phyloP scores from a whole-genome alignment of 1,140 invertebrate species.

The Steinernema khuongi region DNA sequence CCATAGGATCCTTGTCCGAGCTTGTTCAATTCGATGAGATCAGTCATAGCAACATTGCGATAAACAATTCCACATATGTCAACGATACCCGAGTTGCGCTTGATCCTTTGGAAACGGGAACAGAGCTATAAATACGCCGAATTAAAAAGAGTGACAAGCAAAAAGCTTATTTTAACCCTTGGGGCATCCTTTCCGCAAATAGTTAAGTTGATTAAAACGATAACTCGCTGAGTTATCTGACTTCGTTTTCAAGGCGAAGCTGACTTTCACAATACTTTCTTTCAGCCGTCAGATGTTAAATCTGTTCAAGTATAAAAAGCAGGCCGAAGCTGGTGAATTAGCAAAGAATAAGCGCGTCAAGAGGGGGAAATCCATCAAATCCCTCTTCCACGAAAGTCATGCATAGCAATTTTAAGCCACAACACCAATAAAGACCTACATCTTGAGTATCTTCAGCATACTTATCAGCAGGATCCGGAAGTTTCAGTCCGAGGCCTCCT shows the following conservation, averaged over 20 bases:
- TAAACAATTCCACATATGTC: background rate
- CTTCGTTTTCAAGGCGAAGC: too few relatives aligned
- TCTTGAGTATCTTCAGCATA: background rate
- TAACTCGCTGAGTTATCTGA: too few relatives aligned
- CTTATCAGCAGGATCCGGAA: background rate
- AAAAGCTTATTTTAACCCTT: too few relatives aligned
- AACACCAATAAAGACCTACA: background rate
- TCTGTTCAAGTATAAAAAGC: too few relatives aligned
- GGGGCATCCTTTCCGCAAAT: too few relatives aligned
- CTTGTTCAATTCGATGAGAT: background rate
- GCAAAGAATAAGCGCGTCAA: too few relatives aligned
- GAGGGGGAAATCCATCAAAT: background rate
- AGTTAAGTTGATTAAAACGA: too few relatives aligned
- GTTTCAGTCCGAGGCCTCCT: background rate
- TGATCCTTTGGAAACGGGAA: background rate
- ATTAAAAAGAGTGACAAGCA: too few relatives aligned
- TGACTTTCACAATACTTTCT: too few relatives aligned
- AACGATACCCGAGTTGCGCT: background rate
- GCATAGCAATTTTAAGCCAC: too few relatives aligned
- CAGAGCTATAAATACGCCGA: background rate
- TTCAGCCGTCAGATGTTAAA: too few relatives aligned
- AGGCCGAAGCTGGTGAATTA: too few relatives aligned
- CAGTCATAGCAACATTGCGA: background rate
- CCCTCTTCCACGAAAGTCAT: background rate
- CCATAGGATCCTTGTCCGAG: slow-evolving; percentile 4